A percentile compares a stretch with the other conserved stretches of the same genome.
Evolutionary conservation across 2,888 invertebrate species (phyloP).

Genomic region (Sarcophaga rosellei): DNA sequence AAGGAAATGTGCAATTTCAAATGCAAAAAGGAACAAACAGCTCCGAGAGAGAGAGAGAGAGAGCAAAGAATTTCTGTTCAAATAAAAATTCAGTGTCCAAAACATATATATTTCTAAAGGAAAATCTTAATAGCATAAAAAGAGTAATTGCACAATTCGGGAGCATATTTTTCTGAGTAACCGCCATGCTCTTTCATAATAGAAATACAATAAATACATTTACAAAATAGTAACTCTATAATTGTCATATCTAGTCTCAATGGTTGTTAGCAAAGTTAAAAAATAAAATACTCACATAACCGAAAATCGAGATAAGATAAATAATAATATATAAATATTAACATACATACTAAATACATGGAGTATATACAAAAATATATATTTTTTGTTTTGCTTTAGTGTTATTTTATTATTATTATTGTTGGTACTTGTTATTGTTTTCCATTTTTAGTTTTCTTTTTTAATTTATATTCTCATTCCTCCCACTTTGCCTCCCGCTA

Average conservation of each 20-base stretch:
- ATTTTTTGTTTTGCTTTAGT: slow-evolving; percentile 39
- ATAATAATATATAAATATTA: slow-evolving; percentile 21
- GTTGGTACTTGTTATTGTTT: slow-evolving; percentile 56
- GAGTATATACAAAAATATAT: slow-evolving; percentile 25
- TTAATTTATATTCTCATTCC: slow-evolving; percentile 49
- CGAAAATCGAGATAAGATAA: slow-evolving; percentile 70
- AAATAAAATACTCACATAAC: slow-evolving; percentile 12
- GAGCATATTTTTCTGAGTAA: slow-evolving; percentile 28
- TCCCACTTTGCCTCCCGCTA: slow-evolving; percentile 26
- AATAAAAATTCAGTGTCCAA: slow-evolving; percentile 27
- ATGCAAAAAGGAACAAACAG: slow-evolving; percentile 40
- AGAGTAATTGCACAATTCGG: slow-evolving; percentile 36
- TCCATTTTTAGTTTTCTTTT: slow-evolving; percentile 53
- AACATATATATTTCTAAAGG: neutral
- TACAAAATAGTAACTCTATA: slow-evolving; percentile 34
- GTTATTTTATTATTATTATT: slow-evolving; percentile 45
- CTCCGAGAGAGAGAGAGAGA: slow-evolving; percentile 17
- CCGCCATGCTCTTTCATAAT: slow-evolving; percentile 29
- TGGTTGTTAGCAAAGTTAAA: slow-evolving; percentile 45
- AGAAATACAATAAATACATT: neutral
- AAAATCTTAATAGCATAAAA: slow-evolving; percentile 15
- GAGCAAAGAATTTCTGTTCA: slow-evolving; percentile 15
- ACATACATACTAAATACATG: neutral
- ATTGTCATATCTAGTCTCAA: slow-evolving; percentile 55
- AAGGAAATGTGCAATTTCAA: slow-evolving; percentile 60